Conservation (phyloP, 2,113 vertebrate species). For the Rhizomys pruinosus region DNA sequence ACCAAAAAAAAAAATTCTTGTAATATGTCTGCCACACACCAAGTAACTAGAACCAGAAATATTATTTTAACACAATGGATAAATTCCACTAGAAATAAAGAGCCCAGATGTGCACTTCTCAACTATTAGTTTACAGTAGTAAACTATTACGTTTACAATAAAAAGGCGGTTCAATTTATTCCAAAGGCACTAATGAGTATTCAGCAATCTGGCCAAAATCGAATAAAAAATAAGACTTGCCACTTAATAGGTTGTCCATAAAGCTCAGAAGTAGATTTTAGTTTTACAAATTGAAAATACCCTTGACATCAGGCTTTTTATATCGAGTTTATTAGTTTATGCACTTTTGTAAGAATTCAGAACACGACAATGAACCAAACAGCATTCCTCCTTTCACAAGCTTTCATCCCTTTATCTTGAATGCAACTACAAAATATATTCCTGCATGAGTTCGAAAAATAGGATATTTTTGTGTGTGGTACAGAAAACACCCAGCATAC, state of each 20-base stretch:
- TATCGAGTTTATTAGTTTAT: background rate
- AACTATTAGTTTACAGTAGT: too few relatives aligned
- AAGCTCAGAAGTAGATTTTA: background rate
- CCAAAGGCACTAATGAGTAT: background rate
- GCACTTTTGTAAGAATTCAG: background rate
- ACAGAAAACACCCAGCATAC: background rate
- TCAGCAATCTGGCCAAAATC: background rate
- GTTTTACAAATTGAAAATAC: background rate
- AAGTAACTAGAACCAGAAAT: background rate
- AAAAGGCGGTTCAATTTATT: conserved; percentile 13
- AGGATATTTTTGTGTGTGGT: background rate
- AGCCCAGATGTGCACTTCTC: background rate
- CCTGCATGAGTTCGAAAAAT: background rate
- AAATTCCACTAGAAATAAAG: background rate
- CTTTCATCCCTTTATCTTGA: background rate
- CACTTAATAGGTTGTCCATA: background rate
- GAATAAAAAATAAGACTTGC: background rate
- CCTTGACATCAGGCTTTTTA: background rate
- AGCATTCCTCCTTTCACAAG: background rate
- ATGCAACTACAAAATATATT: background rate
- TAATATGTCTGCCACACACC: background rate
- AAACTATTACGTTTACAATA: background rate
- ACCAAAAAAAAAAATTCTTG: background rate
- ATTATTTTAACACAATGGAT: conserved; percentile 14
- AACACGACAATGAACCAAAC: background rate